Conservation (phyloP, 1,140 invertebrate species). For the Hycleus phaleratus region DNA sequence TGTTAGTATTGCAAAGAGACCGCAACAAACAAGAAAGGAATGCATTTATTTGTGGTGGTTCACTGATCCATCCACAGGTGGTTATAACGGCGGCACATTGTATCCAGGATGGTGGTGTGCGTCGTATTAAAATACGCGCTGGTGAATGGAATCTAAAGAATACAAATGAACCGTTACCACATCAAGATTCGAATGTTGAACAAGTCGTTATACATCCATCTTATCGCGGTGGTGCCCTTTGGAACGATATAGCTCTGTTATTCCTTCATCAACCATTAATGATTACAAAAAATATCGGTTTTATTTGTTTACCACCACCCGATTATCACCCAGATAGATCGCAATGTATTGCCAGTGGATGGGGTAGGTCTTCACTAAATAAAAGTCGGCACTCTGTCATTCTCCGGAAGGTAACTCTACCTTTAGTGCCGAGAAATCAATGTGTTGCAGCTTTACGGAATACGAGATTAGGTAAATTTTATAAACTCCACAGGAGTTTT, state of each 20-base stretch:
- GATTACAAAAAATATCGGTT: slow-evolving; percentile 43
- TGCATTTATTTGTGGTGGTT: slow-evolving; percentile 49
- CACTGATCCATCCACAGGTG: slow-evolving; percentile 45
- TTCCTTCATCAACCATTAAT: slow-evolving; percentile 49
- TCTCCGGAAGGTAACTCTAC: slow-evolving; percentile 57
- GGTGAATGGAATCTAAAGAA: slow-evolving; percentile 50
- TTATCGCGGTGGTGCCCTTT: slow-evolving; percentile 42
- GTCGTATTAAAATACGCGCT: slow-evolving; percentile 38
- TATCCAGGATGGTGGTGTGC: slow-evolving; percentile 29
- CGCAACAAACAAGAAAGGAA: slow-evolving; percentile 43
- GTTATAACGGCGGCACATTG: slow-evolving; percentile 59
- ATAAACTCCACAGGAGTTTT: slow-evolving; percentile 55
- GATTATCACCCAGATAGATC: slow-evolving; percentile 17
- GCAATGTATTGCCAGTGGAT: slow-evolving; percentile 53
- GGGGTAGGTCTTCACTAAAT: slow-evolving; percentile 56
- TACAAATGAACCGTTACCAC: slow-evolving; percentile 42
- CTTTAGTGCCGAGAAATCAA: slow-evolving; percentile 45
- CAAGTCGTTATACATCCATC: slow-evolving; percentile 26
- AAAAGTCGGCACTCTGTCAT: slow-evolving; percentile 45
- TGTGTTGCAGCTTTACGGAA: slow-evolving; percentile 50
- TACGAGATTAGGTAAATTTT: slow-evolving; percentile 54
- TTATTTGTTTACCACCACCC: slow-evolving; percentile 44
- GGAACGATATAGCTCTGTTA: slow-evolving; percentile 63
- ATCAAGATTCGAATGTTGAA: slow-evolving; percentile 35
- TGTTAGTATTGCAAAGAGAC: slow-evolving; percentile 15